Evolutionary conservation across 2,888 invertebrate genomes (phyloP).

Genomic region (Netelia melanura): DNA sequence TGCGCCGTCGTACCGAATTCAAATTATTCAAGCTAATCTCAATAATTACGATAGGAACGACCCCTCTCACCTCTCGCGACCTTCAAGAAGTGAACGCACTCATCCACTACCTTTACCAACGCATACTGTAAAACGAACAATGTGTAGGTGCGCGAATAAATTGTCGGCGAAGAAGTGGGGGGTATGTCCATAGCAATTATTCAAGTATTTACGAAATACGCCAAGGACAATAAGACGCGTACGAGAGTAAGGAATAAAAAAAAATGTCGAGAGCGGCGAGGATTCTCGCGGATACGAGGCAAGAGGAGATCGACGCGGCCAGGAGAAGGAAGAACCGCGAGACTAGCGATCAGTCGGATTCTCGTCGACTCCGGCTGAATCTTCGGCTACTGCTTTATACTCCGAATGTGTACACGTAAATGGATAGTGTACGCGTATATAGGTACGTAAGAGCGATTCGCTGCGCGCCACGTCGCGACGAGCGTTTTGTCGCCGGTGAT

Average conservation of each 20-base stretch:
- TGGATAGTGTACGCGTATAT: slow-evolving; percentile 35
- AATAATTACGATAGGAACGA: slow-evolving; percentile 62
- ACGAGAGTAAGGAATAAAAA: slow-evolving; percentile 34
- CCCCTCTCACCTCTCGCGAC: slow-evolving; percentile 38
- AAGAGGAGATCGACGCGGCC: slow-evolving; percentile 36
- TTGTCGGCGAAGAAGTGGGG: background rate
- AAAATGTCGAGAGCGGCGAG: slow-evolving; percentile 15
- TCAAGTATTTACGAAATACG: slow-evolving; percentile 44
- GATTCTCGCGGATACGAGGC: slow-evolving; percentile 15
- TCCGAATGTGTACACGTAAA: slow-evolving; percentile 45
- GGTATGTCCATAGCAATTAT: slow-evolving; percentile 36
- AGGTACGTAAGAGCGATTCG: slow-evolving; percentile 75
- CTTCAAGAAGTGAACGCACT: background rate
- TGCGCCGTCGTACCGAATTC: slow-evolving; percentile 51
- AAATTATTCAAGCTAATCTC: slow-evolving; percentile 66
- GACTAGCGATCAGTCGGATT: slow-evolving; percentile 45
- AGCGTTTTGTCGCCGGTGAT: slow-evolving; percentile 84
- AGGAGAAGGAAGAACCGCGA: slow-evolving; percentile 10
- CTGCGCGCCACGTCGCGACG: slow-evolving; percentile 77
- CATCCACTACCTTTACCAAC: too few relatives aligned
- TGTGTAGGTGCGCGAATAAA: slow-evolving; percentile 18
- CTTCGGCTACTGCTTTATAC: slow-evolving; percentile 50
- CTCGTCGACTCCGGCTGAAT: slow-evolving; percentile 47
- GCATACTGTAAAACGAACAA: background rate
- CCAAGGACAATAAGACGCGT: slow-evolving; percentile 40